Conservation (phyloP, 2,888 invertebrate genomes). For the Drosophila infuscata region DNA sequence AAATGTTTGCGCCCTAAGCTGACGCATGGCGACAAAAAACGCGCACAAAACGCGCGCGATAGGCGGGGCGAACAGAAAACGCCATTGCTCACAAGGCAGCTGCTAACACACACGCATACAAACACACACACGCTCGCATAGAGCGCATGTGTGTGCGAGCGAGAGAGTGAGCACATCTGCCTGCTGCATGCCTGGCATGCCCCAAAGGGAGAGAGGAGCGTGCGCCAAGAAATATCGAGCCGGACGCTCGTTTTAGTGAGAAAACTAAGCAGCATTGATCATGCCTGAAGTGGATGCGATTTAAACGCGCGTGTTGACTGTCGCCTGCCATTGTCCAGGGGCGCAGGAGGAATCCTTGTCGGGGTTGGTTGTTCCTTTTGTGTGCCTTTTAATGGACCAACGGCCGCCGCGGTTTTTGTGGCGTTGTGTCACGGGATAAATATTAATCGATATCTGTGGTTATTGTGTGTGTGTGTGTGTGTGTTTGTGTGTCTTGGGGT, state of each 20-base stretch:
- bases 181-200: constrained; percentile 67
- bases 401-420: constrained; percentile 61
- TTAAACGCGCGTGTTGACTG: constrained; percentile 50
- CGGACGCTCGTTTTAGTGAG: constrained; percentile 48
- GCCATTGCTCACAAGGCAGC: constrained; percentile 73
- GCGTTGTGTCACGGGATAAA: constrained; percentile 77
- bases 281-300: constrained; percentile 48
- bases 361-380: constrained; percentile 58
- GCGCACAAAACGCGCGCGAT: constrained; percentile 52
- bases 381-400: constrained; percentile 70
- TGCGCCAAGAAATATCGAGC: constrained; percentile 51
- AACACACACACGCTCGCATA: constrained; percentile 19
- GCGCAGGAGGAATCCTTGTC: constrained; percentile 13
- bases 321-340: constrained; percentile 53
- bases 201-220: constrained; percentile 59
- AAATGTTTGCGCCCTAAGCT: constrained; percentile 42
- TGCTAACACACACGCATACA: constrained; percentile 35
- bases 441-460: constrained; percentile 67
- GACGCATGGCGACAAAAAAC: constrained; percentile 47
- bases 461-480: constrained; percentile 12
- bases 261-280: constrained; percentile 64
- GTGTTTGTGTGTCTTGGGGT: constrained; percentile 20
- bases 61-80: constrained; percentile 75
- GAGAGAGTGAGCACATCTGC: constrained; percentile 35
- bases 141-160: constrained; percentile 21